A percentile compares a stretch with the other conserved stretches of the same genome.
These are phyloP conservation scores for Phoxinus dragarum DNA, from an alignment of 2,797 vertebrate genomes.

Conservation along the genomic window DNA sequence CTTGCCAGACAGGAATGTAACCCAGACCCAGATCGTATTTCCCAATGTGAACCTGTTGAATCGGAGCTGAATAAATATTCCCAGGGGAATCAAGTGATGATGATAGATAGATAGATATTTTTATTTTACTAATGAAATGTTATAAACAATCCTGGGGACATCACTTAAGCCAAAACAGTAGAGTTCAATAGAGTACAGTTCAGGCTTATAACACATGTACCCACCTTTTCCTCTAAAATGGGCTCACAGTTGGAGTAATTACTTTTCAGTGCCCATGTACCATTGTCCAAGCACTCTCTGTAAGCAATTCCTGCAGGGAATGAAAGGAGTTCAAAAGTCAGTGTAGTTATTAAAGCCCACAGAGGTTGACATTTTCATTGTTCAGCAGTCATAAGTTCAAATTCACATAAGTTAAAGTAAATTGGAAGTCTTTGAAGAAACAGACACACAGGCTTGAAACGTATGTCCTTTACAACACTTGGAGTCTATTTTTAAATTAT, in stretches of 20 bases:
- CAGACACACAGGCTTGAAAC: no score
- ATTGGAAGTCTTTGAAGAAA: neutral
- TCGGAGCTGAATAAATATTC: no score
- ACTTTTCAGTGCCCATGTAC: constrained; percentile 94
- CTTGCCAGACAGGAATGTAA: no score
- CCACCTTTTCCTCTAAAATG: constrained; percentile 94
- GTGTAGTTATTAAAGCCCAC: neutral
- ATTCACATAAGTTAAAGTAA: neutral
- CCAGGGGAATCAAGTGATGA: neutral
- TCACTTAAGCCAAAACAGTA: neutral
- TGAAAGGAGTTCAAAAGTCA: neutral
- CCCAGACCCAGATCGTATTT: no score
- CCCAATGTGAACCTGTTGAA: no score
- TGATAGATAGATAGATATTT: neutral
- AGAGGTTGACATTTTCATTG: neutral
- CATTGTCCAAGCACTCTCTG: constrained; percentile 94
- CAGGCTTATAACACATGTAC: constrained; percentile 52
- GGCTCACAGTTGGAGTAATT: constrained; percentile 97
- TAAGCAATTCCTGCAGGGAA: constrained; percentile 86
- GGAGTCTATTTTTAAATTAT: no score
- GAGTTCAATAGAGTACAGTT: neutral
- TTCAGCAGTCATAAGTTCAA: neutral
- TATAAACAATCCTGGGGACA: neutral
- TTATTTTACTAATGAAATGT: neutral
- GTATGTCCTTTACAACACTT: no score